Base-by-base conservation (phyloP, 1,140 invertebrate genomes). In the Sycophila sp. region DNA sequence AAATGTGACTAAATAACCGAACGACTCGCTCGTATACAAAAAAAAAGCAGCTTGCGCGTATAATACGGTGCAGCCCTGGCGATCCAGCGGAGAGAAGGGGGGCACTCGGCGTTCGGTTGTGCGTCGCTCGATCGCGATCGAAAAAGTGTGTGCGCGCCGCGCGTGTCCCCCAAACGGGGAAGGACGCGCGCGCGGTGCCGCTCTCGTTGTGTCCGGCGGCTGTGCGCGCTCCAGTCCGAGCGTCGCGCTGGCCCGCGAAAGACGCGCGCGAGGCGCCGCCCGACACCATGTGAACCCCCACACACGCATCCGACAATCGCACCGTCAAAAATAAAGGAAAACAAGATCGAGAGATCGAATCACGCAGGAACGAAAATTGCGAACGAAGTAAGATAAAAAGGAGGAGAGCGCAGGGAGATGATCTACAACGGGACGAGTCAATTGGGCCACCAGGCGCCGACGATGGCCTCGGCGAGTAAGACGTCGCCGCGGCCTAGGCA, bases 401-500 rank as follows among this genome's bases (percentile, higher is more conserved):
- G n/a, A n/a, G n/a, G n/a, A n/a, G n/a, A n/a, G n/a, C n/a, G n/a
- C n/a, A n/a, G n/a, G n/a, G n/a, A n/a, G n/a, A 85, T 84, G 83
- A 85, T 86, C 45, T 84, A 83, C 72, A 70, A 59, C 32, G 7
- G 38, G 17, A 28, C 17, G 1, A 65, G 69, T 30, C 81, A 82
- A 34, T 75, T 77, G 58, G 80, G 75, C 51, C 83, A 82, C 56
- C 83, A 83, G 51, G 80, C 80, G 13, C 77, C 82, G 6, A 85
- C 83, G n/a, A 84, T 85, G 84, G 84, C 85, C 30, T 86, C 85
- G 26, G 59, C 75, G 2, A 77, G 80, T 58, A 86, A 84, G 67
- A 82, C 80, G 0, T 85, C 85, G 4, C 64, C 56, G 55, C 67
- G 11, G 55, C 73, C 36, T 19, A 53, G 40, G 24, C 73, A 32